phyloP scores from a whole-genome alignment of 1,140 invertebrate genomes.

The Pseudomyrmex gracilis region DNA sequence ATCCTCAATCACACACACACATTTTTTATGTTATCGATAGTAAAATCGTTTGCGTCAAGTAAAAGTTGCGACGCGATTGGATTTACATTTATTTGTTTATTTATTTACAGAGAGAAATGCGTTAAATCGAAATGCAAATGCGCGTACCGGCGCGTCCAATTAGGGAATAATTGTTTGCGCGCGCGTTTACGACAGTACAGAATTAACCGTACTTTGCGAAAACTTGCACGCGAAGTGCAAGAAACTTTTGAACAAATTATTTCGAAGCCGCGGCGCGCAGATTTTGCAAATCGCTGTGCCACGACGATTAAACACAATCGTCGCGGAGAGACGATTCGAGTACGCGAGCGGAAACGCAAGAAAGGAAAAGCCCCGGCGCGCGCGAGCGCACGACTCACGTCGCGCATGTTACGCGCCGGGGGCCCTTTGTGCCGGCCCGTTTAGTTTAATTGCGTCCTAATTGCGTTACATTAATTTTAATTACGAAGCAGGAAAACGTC shows the following conservation, averaged over 20 bases:
- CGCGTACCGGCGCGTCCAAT: conserved; percentile 17
- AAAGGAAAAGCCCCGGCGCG: conserved; percentile 38
- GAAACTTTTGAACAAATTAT: background rate
- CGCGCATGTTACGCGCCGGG: background rate
- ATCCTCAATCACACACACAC: background rate
- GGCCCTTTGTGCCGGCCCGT: conserved; percentile 63
- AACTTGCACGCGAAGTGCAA: background rate
- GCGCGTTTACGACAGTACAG: conserved; percentile 8
- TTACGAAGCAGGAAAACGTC: conserved; percentile 63
- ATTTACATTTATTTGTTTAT: background rate
- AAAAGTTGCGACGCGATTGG: background rate
- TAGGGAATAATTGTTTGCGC: conserved; percentile 27
- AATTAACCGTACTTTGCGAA: conserved; percentile 23
- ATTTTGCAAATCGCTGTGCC: conserved; percentile 26
- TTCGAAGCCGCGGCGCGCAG: conserved; percentile 1
- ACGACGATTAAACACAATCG: conserved; percentile 44
- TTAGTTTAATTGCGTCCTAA: conserved; percentile 71
- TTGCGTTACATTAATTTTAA: conserved; percentile 72
- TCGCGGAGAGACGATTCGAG: conserved; percentile 1
- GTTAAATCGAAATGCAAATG: conserved; percentile 48
- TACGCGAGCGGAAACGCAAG: conserved; percentile 17
- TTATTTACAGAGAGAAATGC: conserved; percentile 27
- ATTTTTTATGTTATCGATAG: background rate
- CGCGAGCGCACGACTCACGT: conserved; percentile 52
- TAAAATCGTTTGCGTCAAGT: conserved; percentile 11